Percentiles rank a stretch among this genome's conserved stretches.
phyloP scores from a whole-genome alignment of 2,113 vertebrate genomes.

The Cyrtonyx montezumae region DNA sequence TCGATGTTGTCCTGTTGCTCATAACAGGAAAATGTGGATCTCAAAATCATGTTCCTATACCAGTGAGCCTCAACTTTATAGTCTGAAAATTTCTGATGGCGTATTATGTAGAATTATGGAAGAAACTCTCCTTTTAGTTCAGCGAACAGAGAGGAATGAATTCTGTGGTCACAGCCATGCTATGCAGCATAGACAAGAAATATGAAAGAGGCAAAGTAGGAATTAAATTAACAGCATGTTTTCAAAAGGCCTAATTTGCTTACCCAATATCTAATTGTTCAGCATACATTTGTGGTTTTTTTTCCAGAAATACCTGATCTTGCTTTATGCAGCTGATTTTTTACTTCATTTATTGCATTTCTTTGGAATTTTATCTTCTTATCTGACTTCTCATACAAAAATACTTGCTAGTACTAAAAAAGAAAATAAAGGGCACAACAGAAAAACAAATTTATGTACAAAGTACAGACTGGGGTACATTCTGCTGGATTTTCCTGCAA shows the following conservation, averaged over 20 bases:
- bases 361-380: not conserved
- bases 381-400: not conserved
- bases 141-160: not conserved
- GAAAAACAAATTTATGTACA: not conserved
- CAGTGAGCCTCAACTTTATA: not conserved
- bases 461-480: not conserved
- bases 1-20: not conserved
- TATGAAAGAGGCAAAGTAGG: not conserved
- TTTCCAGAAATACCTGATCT: not conserved
- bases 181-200: not conserved
- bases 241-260: not conserved
- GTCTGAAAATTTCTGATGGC: not conserved
- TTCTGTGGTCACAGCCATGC: not conserved
- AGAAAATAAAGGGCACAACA: constrained; percentile 3
- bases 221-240: not conserved
- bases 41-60: too few species aligned
- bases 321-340: not conserved
- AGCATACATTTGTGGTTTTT: not conserved
- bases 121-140: not conserved
- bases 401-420: not conserved
- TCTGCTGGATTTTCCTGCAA: not conserved
- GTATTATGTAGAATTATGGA: not conserved
- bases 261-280: not conserved
- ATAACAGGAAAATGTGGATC: not conserved
- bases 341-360: not conserved